Evolutionary conservation across 2,888 invertebrate species (phyloP), one percentile per base, ranked within the genome.

Genomic region (Leptinotarsa tumamoca): DNA sequence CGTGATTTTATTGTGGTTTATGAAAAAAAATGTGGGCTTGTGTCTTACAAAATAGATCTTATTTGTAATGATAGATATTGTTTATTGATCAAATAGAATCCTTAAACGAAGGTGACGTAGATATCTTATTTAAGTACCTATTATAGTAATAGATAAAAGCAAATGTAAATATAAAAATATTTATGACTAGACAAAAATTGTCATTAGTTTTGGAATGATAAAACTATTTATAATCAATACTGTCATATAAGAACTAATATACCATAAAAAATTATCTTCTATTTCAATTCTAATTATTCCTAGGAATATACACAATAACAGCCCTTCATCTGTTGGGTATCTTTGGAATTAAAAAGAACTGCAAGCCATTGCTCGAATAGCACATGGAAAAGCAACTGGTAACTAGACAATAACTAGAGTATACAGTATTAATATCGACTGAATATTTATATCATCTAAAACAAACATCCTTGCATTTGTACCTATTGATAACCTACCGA

Each of bases 171-270:
- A 17, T 68, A 67, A 15, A 61, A 43, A 33, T 51, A 52, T 43
- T 33, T 43, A 21, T 21, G 58, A 54, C 52, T 52, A 23, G 27
- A 23, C 18, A 49, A 33, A 43, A 58, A 21, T 23, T 58, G 63
- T 33, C 63, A 73, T 68, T 61, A 69, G 68, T 66, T 75, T 68
- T 75, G 71, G 71, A 75, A 75, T 72, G 71, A 72, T 68, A n/a
- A 63, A 58, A 15, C 21, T 58, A 58, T 58, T 58, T n/a, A 63
- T 33, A n/a, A 63, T 63, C 43, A 63, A 43, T 63, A 63, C 63
- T 63, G 27, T 63, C 63, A 63, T 63, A 63, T 58, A 63, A 63
- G 17, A 33, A 63, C 27, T 63, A 63, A 63, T n/a, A 21, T 58
- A 58, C 21, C 58, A 58, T 58, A 58, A 10, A 58, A 58, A 23